Percentiles rank a stretch among this genome's conserved stretches.
Conservation (phyloP, 2,888 invertebrate species). For the Heliconius ismenius region DNA sequence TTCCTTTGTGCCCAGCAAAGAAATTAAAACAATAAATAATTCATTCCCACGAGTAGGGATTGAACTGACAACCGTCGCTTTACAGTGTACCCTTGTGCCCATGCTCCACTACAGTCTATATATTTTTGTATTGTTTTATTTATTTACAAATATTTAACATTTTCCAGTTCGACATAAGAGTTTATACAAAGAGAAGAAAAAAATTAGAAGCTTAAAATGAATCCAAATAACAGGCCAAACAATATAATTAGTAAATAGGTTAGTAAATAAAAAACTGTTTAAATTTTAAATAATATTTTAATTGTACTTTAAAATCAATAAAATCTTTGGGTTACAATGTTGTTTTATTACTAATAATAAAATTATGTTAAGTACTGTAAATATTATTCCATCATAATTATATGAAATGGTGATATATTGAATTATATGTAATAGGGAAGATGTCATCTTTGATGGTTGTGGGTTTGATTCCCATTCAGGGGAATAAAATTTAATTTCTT, state of each 20-base stretch:
- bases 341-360: constrained; percentile 56
- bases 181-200: constrained; percentile 85
- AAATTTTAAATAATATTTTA: constrained; percentile 63
- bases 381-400: constrained; percentile 29
- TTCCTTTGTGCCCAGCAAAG: too few species aligned
- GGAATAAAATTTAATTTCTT: too few species aligned
- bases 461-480: not conserved
- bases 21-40: too few species aligned
- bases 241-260: constrained; percentile 45
- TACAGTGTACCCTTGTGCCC: too few species aligned
- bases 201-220: constrained; percentile 85
- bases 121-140: not conserved
- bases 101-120: too few species aligned
- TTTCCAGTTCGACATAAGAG: constrained; percentile 85
- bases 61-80: too few species aligned
- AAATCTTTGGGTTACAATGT: constrained; percentile 72
- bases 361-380: constrained; percentile 49
- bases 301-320: constrained; percentile 71
- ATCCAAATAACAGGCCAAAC: constrained; percentile 32
- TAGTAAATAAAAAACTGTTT: constrained; percentile 53
- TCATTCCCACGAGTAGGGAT: too few species aligned
- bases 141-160: constrained; percentile 35
- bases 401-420: constrained; percentile 17
- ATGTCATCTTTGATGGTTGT: not conserved
- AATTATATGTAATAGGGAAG: constrained; percentile 13